These are phyloP conservation scores for Darevskia mixta DNA, from an alignment of 2,797 vertebrate species.

Conservation along the genomic window DNA sequence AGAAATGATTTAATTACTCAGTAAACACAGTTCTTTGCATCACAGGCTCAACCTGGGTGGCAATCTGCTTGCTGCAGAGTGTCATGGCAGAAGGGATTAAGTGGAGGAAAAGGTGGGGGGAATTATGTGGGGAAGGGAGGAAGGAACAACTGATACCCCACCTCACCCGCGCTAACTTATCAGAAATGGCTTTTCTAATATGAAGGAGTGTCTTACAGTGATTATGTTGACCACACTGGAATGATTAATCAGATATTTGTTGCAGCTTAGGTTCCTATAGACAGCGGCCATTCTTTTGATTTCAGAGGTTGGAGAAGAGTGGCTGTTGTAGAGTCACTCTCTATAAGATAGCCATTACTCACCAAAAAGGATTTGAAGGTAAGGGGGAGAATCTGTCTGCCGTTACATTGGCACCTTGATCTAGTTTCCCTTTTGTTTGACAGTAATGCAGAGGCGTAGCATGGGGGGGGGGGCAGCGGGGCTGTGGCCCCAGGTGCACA, in stretches of 20 bases:
- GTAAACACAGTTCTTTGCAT: constrained; percentile 63
- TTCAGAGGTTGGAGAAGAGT: neutral
- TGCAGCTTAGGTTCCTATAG: neutral
- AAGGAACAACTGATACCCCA: fast-evolving
- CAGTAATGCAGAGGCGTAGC: no score
- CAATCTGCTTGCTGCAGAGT: constrained; percentile 40
- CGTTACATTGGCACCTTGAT: neutral
- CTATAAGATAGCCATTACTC: neutral
- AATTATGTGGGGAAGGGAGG: constrained; percentile 9
- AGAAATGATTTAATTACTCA: constrained; percentile 76
- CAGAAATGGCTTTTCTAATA: neutral
- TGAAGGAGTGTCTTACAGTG: neutral
- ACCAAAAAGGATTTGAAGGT: neutral
- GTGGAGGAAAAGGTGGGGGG: neutral
- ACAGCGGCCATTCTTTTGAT: neutral
- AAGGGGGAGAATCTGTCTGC: neutral
- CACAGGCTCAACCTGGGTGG: constrained; percentile 52
- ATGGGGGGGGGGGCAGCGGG: no score
- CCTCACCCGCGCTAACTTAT: neutral
- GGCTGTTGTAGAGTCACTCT: neutral
- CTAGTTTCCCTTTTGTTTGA: neutral
- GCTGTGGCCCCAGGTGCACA: no score
- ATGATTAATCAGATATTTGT: neutral
- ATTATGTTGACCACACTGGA: neutral
- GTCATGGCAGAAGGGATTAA: neutral